Conservation (phyloP, 2,888 invertebrate species). For the Acanthosepion esculentum region DNA sequence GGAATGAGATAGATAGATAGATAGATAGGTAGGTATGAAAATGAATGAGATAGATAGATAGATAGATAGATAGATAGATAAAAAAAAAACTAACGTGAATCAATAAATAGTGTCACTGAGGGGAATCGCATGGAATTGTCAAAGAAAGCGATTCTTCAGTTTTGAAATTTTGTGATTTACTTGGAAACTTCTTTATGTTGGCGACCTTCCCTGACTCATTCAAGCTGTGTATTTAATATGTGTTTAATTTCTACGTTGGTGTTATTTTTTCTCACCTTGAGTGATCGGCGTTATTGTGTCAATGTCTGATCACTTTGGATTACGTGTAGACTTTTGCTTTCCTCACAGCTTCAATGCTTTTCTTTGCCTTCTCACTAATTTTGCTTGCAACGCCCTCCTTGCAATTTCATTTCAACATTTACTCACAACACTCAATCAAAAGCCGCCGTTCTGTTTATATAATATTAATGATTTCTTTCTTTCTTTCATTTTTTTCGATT, state of each 20-base stretch:
- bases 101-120: not conserved
- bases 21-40: not conserved
- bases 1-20: not conserved
- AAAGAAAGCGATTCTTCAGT: not conserved
- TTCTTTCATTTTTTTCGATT: too few species aligned
- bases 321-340: not conserved
- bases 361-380: not conserved
- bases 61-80: not conserved
- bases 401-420: not conserved
- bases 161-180: not conserved
- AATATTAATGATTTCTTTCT: too few species aligned
- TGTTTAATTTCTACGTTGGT: not conserved
- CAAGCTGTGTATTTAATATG: not conserved
- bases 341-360: not conserved
- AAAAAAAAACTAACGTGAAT: not conserved
- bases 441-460: not conserved
- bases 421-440: not conserved
- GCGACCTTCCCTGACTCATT: not conserved
- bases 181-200: not conserved
- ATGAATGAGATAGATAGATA: not conserved
- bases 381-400: not conserved
- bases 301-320: not conserved
- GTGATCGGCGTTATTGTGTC: not conserved
- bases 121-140: too few species aligned
- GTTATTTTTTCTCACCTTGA: not conserved